These are phyloP conservation scores for Halictus quadricinctus DNA, from an alignment of 2,888 invertebrate species.

Conservation along the genomic window DNA sequence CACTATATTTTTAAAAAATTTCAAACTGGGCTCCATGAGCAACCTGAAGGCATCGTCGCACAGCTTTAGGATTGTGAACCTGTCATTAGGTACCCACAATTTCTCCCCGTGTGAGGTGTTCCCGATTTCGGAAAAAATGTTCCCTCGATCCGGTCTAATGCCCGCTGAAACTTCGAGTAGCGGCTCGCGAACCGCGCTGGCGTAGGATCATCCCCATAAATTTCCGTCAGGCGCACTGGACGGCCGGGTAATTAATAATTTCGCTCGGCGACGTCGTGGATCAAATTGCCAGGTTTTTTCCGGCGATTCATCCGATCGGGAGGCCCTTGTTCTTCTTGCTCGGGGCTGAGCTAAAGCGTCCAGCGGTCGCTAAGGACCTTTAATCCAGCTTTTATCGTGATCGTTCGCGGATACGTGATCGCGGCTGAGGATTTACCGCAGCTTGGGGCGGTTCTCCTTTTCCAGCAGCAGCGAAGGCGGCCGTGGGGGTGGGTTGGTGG, in stretches of 20 bases:
- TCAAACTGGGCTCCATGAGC: too few species aligned
- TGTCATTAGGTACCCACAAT: neutral
- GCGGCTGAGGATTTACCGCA: conserved; percentile 45
- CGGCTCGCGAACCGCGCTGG: neutral
- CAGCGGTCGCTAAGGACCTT: conserved; percentile 27
- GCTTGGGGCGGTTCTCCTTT: conserved; percentile 11
- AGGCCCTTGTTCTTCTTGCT: neutral
- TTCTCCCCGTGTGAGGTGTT: too few species aligned
- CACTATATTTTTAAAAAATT: too few species aligned
- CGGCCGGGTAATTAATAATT: conserved; percentile 36
- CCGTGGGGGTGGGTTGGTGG: neutral
- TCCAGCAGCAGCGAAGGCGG: neutral
- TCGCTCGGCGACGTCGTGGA: neutral
- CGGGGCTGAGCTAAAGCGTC: conserved; percentile 9
- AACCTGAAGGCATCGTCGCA: too few species aligned
- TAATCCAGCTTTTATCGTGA: conserved; percentile 57
- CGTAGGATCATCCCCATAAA: conserved; percentile 20
- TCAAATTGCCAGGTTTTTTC: conserved; percentile 31
- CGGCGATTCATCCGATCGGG: conserved; percentile 6
- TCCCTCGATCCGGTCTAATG: neutral
- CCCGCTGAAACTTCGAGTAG: neutral
- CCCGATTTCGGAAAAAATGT: too few species aligned
- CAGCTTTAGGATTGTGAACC: too few species aligned
- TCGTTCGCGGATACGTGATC: conserved; percentile 49
- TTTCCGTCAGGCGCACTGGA: conserved; percentile 7